These are phyloP conservation scores for Drosophila sucinea DNA, from an alignment of 1,140 invertebrate species.

Conservation along the genomic window DNA sequence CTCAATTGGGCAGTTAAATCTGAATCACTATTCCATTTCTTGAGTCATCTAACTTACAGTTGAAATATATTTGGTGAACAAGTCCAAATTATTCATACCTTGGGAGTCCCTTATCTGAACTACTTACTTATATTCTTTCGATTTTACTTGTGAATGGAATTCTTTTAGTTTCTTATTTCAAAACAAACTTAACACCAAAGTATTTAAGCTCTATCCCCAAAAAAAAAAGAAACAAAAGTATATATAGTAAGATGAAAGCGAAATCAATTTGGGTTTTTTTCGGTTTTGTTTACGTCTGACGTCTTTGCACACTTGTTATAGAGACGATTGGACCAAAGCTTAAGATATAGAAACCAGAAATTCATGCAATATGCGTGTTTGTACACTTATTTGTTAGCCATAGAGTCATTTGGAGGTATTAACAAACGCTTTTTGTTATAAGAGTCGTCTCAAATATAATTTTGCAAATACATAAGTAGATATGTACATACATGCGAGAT, in stretches of 20 bases:
- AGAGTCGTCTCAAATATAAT: slow-evolving; percentile 23
- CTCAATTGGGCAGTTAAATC: no score
- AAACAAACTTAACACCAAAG: slow-evolving; percentile 12
- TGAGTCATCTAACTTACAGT: no score
- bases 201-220: slow-evolving; percentile 10
- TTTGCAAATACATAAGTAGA: slow-evolving; percentile 41
- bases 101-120: no score
- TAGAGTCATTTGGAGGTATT: slow-evolving; percentile 43
- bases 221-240: background rate
- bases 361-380: background rate
- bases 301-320: slow-evolving; percentile 13
- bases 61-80: no score
- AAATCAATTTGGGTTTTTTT: slow-evolving; percentile 55
- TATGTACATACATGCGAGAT: slow-evolving; percentile 2
- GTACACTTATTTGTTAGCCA: slow-evolving; percentile 10
- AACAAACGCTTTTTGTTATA: slow-evolving; percentile 36
- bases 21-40: no score
- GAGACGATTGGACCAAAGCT: slow-evolving; percentile 39
- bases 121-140: no score
- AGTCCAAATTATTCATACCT: no score
- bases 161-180: slow-evolving; percentile 14
- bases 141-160: no score
- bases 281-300: slow-evolving; percentile 15
- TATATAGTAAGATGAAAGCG: slow-evolving; percentile 37
- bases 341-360: slow-evolving; percentile 35